Evolutionary conservation across 2,888 invertebrate species (phyloP), one percentile per base, ranked within the genome.

Genomic region (Artemia sinica): DNA sequence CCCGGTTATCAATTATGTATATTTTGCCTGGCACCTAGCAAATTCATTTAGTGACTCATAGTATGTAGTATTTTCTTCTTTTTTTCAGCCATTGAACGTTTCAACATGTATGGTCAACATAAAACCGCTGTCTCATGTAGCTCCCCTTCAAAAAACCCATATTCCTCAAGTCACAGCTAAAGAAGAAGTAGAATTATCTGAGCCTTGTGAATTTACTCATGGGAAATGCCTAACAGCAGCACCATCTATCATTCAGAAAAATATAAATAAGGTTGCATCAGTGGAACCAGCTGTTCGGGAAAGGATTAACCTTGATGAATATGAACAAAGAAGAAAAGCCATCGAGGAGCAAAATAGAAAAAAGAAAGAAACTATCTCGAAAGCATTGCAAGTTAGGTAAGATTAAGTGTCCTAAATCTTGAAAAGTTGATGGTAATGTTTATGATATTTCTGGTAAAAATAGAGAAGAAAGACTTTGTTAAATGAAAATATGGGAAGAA

Each of bases 321-420:
- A 88, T 74, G 86, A 87, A 76, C 75, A 82, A 13, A 83, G 85
- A 72, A 87, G 88, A 74, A 87, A 84, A 77, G 75, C 85, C 72
- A 87, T 89, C 76, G 86, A 89, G 75, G 89, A 88, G 76, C 87
- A 88, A 75, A 89, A 89, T 78, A 84, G 85, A 73, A 85, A 84
- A 73, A 83, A 87, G 72, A 87, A 86, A 77, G 85, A 86, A 75
- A 80, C 88, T 77, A 78, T 89, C 11, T 79, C 85, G 1, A 85
- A 84, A 77, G 87, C 87, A 12, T 81, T 89, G 67, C 85, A 85
- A 72, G 86, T 87, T 75, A 85, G 86, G 85, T 86, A 75, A 77
- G 76, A 67, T n/a, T 8, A 7, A 67, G 8, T 48, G 50, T 8
- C 8, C 13, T 14, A 18, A 18, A 13, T n/a, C n/a, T n/a, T n/a